phyloP scores from a whole-genome alignment of 2,888 invertebrate species.

The Cyclophora punctaria region DNA sequence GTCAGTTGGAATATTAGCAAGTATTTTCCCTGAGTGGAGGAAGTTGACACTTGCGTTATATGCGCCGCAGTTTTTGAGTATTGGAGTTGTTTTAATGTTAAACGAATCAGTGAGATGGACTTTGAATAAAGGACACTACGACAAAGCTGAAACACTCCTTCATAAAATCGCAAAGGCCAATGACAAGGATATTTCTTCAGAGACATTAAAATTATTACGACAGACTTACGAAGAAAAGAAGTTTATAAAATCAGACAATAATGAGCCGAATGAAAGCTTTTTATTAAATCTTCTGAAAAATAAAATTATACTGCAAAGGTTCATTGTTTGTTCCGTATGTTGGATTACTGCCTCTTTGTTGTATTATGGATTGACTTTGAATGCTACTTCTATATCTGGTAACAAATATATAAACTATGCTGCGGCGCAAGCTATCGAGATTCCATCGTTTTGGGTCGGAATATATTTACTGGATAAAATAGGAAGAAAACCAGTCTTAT shows the following conservation, averaged over 20 bases:
- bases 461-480: slow-evolving; percentile 69
- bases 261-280: slow-evolving; percentile 16
- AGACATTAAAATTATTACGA: slow-evolving; percentile 15
- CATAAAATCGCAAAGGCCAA: slow-evolving; percentile 73
- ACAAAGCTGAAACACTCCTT: slow-evolving; percentile 73
- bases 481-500: slow-evolving; percentile 72
- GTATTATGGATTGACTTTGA: slow-evolving; percentile 81
- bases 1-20: slow-evolving; percentile 75
- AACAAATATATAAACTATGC: slow-evolving; percentile 79
- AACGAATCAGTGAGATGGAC: slow-evolving; percentile 82
- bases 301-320: slow-evolving; percentile 54
- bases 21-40: slow-evolving; percentile 78
- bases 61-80: slow-evolving; percentile 75
- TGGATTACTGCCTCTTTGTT: slow-evolving; percentile 82
- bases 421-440: slow-evolving; percentile 75
- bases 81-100: slow-evolving; percentile 77
- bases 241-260: background rate
- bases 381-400: slow-evolving; percentile 78
- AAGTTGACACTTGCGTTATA: slow-evolving; percentile 76
- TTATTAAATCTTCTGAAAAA: slow-evolving; percentile 43
- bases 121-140: slow-evolving; percentile 74
- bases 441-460: slow-evolving; percentile 79
- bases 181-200: slow-evolving; percentile 26
- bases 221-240: slow-evolving; percentile 19
- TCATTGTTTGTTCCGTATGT: slow-evolving; percentile 77